Evolutionary conservation across 1,140 invertebrate species (phyloP), one percentile per base, ranked within the genome.

Genomic region (Pseudomyrmex concolor): DNA sequence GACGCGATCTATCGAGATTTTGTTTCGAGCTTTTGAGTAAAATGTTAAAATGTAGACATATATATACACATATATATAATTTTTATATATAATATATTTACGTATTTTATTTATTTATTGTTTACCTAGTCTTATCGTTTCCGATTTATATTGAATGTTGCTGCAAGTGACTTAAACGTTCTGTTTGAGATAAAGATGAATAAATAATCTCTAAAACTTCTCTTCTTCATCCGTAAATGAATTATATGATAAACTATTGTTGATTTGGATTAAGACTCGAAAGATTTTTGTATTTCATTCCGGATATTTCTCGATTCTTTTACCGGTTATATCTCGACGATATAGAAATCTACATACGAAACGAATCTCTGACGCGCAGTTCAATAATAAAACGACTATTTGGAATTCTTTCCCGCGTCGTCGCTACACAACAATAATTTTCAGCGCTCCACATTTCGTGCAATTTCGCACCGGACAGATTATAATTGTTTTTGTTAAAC

Each of bases 401-500:
- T 34, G 34, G 0, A 7, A 1, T 66, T 2, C 4, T 54, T 57
- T 45, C 17, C 7, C 19, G 34, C 0, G 17, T 57, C 10, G n/a
- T 68, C n/a, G 13, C 48, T 50, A 25, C 15, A 17, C 68, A 34
- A 59, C 12, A 34, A 34, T 71, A 71, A 71, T 34, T 34, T 34
- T 13, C 8, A 59, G n/a, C 15, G 25, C 9, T 55, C 17, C 48
- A 15, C 8, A 22, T 59, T 50, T 10, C 3, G 15, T 25, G 48
- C 22, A 59, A 71, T 80, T 50, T 48, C 0, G 2, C 12, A 17
- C 1, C 1, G n/a, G 45, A 51, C 64, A 50, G 54, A 25, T 17
- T 13, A 60, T 55, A 78, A 78, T 50, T 17, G 4, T 71, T 12
- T 57, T 57, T 45, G 19, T 22, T 45, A 59, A 57, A 80, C n/a